Base-by-base conservation (phyloP, 2,888 invertebrate genomes). In the Chromoteleia sp. region DNA sequence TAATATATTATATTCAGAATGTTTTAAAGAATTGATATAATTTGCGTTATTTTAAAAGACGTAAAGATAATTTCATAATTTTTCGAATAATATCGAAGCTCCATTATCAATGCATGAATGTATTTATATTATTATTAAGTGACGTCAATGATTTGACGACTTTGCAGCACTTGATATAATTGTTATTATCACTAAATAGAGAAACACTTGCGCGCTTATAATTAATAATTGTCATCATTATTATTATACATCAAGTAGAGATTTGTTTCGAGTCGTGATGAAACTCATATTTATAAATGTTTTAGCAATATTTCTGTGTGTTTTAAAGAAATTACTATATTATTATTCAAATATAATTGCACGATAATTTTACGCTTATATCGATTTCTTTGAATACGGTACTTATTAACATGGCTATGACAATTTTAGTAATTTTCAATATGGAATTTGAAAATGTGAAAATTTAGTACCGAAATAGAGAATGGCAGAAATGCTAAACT, bases 111-210 rank as follows among this genome's bases (percentile, higher is more conserved):
- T 25, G 5, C 6, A 6, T 25, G 3, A 25, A 25, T 33, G 33
- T 33, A 8, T 33, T 3, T 33, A 33, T 8, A 43, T 43, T 43
- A 5, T 1, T 17, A 7, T 17, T 43, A 43, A 43, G 12, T 43
- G 43, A 43, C 43, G 17, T 43, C 43, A 43, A 43, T 43, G 17
- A 43, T 17, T 43, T 43, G 17, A 43, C 8, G 7, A 17, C 43
- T 43, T 2, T 7, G 8, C 17, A 17, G 17, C 43, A 43, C 43
- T 43, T 43, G 43, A 43, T 17, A 43, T 43, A 17, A 43, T 43
- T 43, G 8, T 43, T 43, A 43, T 43, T 17, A 43, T 43, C 8
- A 43, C 8, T 17, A 43, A 43, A 43, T 43, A 43, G 15, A 3
- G 43, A 17, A 43, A 43, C 43, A 17, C 43, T 43, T 43, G 17